Conservation (phyloP, 2,888 invertebrate genomes). For the Nomada ruficornis region DNA sequence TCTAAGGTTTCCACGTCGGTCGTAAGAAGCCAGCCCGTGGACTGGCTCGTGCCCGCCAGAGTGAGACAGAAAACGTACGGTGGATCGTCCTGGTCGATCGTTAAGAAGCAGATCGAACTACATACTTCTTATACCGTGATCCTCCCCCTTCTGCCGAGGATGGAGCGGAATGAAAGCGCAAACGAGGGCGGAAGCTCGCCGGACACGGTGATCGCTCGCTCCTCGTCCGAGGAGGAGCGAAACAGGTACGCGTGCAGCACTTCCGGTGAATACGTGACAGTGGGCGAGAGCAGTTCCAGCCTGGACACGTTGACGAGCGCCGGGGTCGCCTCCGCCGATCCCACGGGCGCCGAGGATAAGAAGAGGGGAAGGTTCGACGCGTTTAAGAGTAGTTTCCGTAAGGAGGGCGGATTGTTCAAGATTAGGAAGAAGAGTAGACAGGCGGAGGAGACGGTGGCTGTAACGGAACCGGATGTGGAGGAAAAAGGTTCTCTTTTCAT, state of each 20-base stretch:
- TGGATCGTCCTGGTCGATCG: conserved; percentile 1
- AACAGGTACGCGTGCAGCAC: conserved; percentile 59
- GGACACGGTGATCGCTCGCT: conserved; percentile 77
- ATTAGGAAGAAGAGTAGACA: conserved; percentile 72
- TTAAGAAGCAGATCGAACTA: not conserved
- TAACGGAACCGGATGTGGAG: conserved; percentile 61
- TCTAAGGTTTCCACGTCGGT: conserved; percentile 75
- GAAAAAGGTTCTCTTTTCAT: conserved; percentile 56
- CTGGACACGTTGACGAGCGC: conserved; percentile 75
- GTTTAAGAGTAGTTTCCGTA: conserved; percentile 77
- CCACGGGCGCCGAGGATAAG: conserved; percentile 54
- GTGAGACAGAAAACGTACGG: conserved; percentile 36
- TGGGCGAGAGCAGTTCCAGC: conserved; percentile 78
- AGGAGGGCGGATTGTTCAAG: conserved; percentile 77
- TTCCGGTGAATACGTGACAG: conserved; percentile 73
- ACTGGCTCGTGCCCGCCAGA: conserved; percentile 30
- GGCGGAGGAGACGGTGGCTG: conserved; percentile 64
- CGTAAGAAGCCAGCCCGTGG: conserved; percentile 74
- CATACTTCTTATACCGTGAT: not conserved
- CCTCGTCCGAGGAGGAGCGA: conserved; percentile 77
- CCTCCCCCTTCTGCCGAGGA: conserved; percentile 44
- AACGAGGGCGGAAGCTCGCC: conserved; percentile 78
- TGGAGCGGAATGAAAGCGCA: conserved; percentile 76
- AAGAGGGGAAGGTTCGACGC: conserved; percentile 77
- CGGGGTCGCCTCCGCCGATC: conserved; percentile 2